Percentiles rank a stretch among this genome's conserved stretches.
Evolutionary conservation across 2,113 vertebrate species (phyloP).

Genomic region (Stercorarius parasiticus): DNA sequence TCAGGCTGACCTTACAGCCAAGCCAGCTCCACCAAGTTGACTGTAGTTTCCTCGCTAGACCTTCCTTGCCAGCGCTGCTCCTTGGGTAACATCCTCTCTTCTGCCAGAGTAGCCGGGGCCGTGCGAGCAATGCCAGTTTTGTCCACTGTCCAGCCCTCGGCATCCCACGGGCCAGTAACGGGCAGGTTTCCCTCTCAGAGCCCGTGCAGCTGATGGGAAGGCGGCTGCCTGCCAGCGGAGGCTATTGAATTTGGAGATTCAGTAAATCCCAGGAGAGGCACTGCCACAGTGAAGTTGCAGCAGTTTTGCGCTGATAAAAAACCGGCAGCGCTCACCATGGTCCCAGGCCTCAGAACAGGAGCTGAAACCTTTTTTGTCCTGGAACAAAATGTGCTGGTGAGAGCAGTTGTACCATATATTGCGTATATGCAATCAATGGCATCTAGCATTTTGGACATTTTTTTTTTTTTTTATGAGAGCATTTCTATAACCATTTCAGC

Average conservation of each 20-base stretch:
- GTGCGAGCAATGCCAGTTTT: neutral
- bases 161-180: accelerated
- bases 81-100: neutral
- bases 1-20: constrained; percentile 3
- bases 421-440: neutral
- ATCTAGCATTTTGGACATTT: neutral
- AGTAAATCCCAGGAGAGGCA: neutral
- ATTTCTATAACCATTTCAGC: neutral
- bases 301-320: constrained; percentile 44
- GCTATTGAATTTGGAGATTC: constrained; percentile 13
- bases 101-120: neutral
- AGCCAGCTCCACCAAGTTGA: neutral
- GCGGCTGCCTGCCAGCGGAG: neutral
- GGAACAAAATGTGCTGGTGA: neutral
- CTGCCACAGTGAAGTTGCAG: neutral
- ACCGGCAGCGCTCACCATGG: neutral
- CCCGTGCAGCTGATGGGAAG: neutral
- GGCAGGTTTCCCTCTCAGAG: neutral
- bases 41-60: neutral
- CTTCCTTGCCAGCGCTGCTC: neutral
- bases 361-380: constrained; percentile 1
- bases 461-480: neutral
- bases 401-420: neutral
- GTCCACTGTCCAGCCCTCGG: neutral
- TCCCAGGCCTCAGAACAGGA: neutral